phyloP scores from a whole-genome alignment of 2,888 invertebrate genomes.

The Noctua janthe region DNA sequence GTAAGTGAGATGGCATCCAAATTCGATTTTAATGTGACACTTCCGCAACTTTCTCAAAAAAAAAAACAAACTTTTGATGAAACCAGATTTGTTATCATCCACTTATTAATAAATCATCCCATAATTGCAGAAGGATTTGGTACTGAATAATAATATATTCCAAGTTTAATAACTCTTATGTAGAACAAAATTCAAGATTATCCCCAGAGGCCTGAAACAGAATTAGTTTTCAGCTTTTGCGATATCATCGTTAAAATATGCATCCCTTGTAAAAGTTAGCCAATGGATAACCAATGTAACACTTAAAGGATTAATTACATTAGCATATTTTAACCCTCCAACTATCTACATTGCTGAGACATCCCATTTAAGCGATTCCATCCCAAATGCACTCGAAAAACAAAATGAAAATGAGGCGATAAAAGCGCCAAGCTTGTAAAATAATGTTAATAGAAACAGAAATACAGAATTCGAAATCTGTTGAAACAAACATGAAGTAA shows the following conservation, averaged over 20 bases:
- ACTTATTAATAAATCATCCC: slow-evolving; percentile 2
- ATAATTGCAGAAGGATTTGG: neutral
- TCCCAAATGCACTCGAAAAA: slow-evolving; percentile 57
- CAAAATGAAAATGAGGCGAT: slow-evolving; percentile 53
- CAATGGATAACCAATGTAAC: slow-evolving; percentile 35
- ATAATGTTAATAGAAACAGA: slow-evolving; percentile 56
- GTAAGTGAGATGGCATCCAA: neutral
- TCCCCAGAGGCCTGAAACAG: slow-evolving; percentile 17
- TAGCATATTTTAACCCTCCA: slow-evolving; percentile 55
- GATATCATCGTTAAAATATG: slow-evolving; percentile 47
- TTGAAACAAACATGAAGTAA: slow-evolving; percentile 59
- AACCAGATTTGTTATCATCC: neutral
- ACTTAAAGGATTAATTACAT: slow-evolving; percentile 57
- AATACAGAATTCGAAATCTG: slow-evolving; percentile 54
- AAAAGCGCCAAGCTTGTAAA: slow-evolving; percentile 54
- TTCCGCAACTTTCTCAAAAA: neutral
- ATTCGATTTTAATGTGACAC: slow-evolving; percentile 29
- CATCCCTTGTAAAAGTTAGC: slow-evolving; percentile 38
- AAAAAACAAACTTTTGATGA: neutral
- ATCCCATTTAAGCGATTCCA: slow-evolving; percentile 43
- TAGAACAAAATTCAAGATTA: slow-evolving; percentile 3
- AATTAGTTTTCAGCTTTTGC: slow-evolving; percentile 47
- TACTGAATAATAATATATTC: slow-evolving; percentile 13
- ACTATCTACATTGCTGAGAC: slow-evolving; percentile 25
- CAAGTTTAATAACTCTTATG: neutral